Percentiles rank a stretch among this genome's conserved stretches.
phyloP scores from a whole-genome alignment of 1,140 invertebrate species.

The Drosophila grimshawi region DNA sequence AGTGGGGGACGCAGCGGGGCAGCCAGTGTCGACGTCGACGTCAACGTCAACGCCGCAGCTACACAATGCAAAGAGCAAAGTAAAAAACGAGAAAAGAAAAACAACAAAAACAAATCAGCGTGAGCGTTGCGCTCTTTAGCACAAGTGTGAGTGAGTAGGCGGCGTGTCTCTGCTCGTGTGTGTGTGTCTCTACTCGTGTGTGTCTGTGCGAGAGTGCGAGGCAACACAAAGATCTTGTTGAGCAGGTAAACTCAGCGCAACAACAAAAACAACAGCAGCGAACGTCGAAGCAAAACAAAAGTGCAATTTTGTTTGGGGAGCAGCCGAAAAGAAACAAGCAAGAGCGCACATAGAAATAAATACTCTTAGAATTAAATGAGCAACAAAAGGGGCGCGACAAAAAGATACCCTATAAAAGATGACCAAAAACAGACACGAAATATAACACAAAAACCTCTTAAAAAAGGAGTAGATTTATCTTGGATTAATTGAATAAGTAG shows the following conservation, averaged over 20 bases:
- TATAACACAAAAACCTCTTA: no score
- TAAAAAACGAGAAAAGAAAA: constrained; percentile 42
- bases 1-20: constrained; percentile 34
- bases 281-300: constrained; percentile 79
- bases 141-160: constrained; percentile 64
- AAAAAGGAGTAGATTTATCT: no score
- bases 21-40: constrained; percentile 18
- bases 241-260: constrained; percentile 62
- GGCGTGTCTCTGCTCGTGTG: constrained; percentile 3
- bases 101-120: constrained; percentile 30
- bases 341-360: constrained; percentile 1
- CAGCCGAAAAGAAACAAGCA: constrained; percentile 11
- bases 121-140: constrained; percentile 34
- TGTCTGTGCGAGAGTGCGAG: constrained; percentile 33
- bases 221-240: constrained; percentile 75
- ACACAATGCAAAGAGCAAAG: constrained; percentile 40
- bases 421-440: neutral
- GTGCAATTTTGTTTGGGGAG: constrained; percentile 49
- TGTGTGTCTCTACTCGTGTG: constrained; percentile 2
- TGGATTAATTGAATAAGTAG: no score
- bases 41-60: neutral
- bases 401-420: constrained; percentile 1
- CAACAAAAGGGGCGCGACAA: constrained; percentile 1
- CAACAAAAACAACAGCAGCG: constrained; percentile 58
- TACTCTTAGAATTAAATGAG: constrained; percentile 31